Percentiles rank a stretch among this genome's conserved stretches.
Evolutionary conservation across 2,797 vertebrate genomes (phyloP).

Genomic region (Semaprochilodus insignis): DNA sequence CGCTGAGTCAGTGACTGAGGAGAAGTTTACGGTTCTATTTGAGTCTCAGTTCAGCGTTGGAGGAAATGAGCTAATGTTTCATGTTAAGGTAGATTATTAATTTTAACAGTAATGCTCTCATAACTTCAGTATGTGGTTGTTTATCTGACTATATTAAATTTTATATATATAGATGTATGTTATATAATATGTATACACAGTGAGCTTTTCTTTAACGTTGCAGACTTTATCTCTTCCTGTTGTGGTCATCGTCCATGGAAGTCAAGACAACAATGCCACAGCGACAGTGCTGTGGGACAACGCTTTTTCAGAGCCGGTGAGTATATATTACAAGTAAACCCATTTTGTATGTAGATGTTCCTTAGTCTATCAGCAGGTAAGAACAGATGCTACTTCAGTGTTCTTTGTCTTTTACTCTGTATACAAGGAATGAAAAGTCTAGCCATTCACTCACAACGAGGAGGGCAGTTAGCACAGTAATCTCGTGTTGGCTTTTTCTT

Average conservation of each 20-base stretch:
- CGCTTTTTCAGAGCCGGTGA: slow-evolving; percentile 92
- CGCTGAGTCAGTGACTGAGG: slow-evolving; percentile 93
- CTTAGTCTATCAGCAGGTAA: too few species aligned
- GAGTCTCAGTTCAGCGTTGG: slow-evolving; percentile 96
- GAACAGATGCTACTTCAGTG: too few species aligned
- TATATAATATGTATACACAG: background rate
- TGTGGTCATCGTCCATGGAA: slow-evolving; percentile 95
- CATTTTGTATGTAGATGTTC: too few species aligned
- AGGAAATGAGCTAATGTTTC: slow-evolving; percentile 94
- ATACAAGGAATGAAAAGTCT: too few species aligned
- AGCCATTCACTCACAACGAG: too few species aligned
- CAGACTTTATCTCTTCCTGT: slow-evolving; percentile 94
- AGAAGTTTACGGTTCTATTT: slow-evolving; percentile 96
- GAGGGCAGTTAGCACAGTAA: too few species aligned
- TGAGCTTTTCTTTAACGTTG: background rate
- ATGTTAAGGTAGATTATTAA: slow-evolving; percentile 86
- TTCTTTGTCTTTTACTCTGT: too few species aligned
- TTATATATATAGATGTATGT: background rate
- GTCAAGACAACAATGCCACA: slow-evolving; percentile 96
- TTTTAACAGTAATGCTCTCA: background rate
- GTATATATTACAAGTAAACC: slow-evolving; percentile 55
- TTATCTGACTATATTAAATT: too few species aligned
- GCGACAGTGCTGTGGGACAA: slow-evolving; percentile 97
- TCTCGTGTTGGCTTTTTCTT: too few species aligned
- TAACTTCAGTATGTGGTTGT: background rate